Evolutionary conservation across 1,140 invertebrate species (phyloP), one percentile per base, ranked within the genome.

Genomic region (Conus ventricosus): DNA sequence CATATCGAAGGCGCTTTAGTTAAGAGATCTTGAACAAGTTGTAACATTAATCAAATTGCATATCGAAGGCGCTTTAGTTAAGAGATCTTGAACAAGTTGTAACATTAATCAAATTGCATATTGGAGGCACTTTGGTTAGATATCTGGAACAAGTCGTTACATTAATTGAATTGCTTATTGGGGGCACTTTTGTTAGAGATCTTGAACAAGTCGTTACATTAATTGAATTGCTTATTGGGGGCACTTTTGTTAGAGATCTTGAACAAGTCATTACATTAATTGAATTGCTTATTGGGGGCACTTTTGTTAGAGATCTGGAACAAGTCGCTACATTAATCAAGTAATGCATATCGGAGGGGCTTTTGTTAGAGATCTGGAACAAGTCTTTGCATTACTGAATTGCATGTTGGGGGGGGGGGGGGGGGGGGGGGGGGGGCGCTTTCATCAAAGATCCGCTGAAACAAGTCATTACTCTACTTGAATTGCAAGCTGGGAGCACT

Each of bases 31-130:
- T 20, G 71, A 75, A 25, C 71, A 75, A 20, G 71, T 75, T 2
- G 17, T 75, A 2, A 75, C 71, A 1, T 20, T 75, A 20, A 75
- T 39, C 39, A 3, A 39, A 39, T 39, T 20, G 17, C 71, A 20
- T 20, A 39, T 39, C 3, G 39, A 3, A 3, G 39, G 39, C 39
- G 39, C 39, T 39, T 39, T 39, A 1, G 39, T 75, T 75, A n/a
- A 75, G 39, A 39, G 39, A 39, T 39, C 39, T 39, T n/a, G 0
- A 75, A 23, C n/a, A 75, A 39, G 39, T 39, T 3, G 3, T 39
- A 1, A 39, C 0, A 39, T 39, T 39, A 1, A 39, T 39, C n/a
- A n/a, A n/a, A 96, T 85, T 96, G 96, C 25, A 96, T 95, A 86
- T 95, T 95, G 6, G 95, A 95, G 1, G 82, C 23, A 4, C 11